A percentile compares a stretch with the other conserved stretches of the same genome.
Evolutionary conservation across 2,888 invertebrate species (phyloP).

Genomic region (Tetragonisca angustula): DNA sequence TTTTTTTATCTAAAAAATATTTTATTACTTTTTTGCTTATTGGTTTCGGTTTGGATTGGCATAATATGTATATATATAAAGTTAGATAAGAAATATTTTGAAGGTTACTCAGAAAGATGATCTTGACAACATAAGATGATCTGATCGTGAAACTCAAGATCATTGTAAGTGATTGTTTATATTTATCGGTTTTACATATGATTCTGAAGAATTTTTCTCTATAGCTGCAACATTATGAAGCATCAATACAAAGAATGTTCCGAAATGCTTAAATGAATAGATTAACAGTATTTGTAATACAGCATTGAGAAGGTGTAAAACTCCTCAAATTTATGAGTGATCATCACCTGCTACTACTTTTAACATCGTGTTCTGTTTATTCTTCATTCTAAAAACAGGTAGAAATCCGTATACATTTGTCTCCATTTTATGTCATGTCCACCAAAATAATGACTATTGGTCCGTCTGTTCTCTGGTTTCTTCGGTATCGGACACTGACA

Average conservation of each 20-base stretch:
- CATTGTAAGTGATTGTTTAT: too few species aligned
- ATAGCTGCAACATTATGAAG: constrained; percentile 1
- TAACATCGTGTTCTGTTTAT: not conserved
- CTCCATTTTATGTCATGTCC: constrained; percentile 8
- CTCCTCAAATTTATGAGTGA: constrained; percentile 14
- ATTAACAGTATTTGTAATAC: constrained; percentile 34
- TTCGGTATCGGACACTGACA: constrained; percentile 70
- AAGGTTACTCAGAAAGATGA: too few species aligned
- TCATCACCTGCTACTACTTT: constrained; percentile 22
- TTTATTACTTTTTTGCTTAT: too few species aligned
- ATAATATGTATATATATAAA: too few species aligned
- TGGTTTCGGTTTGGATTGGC: too few species aligned
- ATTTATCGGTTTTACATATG: not conserved
- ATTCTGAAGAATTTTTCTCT: constrained; percentile 8
- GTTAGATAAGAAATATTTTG: too few species aligned
- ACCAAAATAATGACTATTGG: constrained; percentile 61
- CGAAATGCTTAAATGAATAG: constrained; percentile 41
- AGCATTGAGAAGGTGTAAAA: constrained; percentile 49
- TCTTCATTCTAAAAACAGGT: constrained; percentile 12
- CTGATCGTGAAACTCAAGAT: too few species aligned
- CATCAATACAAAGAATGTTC: constrained; percentile 22
- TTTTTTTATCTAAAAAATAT: too few species aligned
- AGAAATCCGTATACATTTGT: not conserved
- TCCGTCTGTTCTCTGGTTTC: constrained; percentile 72
- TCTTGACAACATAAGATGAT: too few species aligned